Evolutionary conservation across 2,888 invertebrate genomes (phyloP).

Genomic region (Lottia gigantea): DNA sequence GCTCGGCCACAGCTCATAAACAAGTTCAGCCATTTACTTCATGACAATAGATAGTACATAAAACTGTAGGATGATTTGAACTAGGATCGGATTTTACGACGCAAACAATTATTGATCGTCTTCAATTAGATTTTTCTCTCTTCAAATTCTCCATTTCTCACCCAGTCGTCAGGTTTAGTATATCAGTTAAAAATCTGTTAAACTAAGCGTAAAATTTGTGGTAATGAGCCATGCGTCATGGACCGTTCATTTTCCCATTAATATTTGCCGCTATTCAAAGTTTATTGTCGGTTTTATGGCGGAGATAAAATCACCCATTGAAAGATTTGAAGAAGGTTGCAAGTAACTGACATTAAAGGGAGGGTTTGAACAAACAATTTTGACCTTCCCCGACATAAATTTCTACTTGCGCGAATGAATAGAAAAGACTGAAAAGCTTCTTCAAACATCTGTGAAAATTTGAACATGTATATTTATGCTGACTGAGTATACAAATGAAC

Average conservation of each 20-base stretch:
- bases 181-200: too few species aligned
- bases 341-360: neutral
- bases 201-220: slow-evolving; percentile 12
- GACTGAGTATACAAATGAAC: neutral
- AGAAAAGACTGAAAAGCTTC: neutral
- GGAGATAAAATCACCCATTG: neutral
- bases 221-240: slow-evolving; percentile 25
- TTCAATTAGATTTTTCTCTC: too few species aligned
- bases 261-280: slow-evolving; percentile 13
- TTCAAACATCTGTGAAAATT: neutral
- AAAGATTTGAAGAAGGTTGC: neutral
- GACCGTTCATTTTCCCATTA: slow-evolving; percentile 27
- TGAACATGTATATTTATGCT: neutral
- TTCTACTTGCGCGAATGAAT: neutral
- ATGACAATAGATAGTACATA: too few species aligned
- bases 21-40: too few species aligned
- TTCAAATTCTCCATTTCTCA: too few species aligned
- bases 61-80: too few species aligned
- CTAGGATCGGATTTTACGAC: too few species aligned
- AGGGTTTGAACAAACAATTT: slow-evolving; percentile 5
- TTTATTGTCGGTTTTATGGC: neutral
- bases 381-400: neutral
- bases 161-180: too few species aligned
- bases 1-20: neutral
- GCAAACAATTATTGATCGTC: too few species aligned